Percentiles rank a stretch among this genome's conserved stretches.
These are phyloP conservation scores for Parasteatoda tepidariorum DNA, from an alignment of 1,140 invertebrate species.

Conservation along the genomic window DNA sequence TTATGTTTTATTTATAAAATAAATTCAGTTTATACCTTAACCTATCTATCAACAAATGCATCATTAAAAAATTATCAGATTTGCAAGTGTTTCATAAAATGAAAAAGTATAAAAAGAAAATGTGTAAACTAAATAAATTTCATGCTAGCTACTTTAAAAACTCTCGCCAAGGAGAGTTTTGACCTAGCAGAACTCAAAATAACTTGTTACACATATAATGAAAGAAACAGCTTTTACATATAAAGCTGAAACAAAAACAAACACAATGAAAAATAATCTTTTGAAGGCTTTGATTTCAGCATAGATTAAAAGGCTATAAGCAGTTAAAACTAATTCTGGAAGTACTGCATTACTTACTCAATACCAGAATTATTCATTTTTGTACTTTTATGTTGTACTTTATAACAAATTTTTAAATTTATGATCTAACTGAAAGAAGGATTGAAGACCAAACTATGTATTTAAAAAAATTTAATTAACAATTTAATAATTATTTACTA, in stretches of 20 bases:
- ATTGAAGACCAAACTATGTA: no score
- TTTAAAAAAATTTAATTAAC: no score
- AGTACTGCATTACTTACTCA: neutral
- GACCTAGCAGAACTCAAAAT: neutral
- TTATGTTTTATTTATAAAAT: no score
- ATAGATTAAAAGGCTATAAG: neutral
- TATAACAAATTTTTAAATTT: no score
- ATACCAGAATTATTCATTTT: no score
- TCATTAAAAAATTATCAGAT: neutral
- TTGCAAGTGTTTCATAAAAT: neutral
- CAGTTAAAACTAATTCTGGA: neutral
- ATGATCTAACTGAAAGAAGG: no score
- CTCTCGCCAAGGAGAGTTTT: conserved; percentile 45
- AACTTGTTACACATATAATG: neutral
- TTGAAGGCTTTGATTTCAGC: neutral
- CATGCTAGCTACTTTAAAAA: conserved; percentile 25
- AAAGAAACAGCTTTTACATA: neutral
- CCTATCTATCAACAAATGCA: neutral
- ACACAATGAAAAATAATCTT: neutral
- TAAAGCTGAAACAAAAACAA: neutral
- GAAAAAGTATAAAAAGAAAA: conserved; percentile 2
- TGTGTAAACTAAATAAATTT: neutral
- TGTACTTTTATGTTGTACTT: no score
- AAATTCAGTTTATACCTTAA: neutral
- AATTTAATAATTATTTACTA: no score